Conservation (phyloP, 2,113 vertebrate genomes). For the Isichthys henryi region DNA sequence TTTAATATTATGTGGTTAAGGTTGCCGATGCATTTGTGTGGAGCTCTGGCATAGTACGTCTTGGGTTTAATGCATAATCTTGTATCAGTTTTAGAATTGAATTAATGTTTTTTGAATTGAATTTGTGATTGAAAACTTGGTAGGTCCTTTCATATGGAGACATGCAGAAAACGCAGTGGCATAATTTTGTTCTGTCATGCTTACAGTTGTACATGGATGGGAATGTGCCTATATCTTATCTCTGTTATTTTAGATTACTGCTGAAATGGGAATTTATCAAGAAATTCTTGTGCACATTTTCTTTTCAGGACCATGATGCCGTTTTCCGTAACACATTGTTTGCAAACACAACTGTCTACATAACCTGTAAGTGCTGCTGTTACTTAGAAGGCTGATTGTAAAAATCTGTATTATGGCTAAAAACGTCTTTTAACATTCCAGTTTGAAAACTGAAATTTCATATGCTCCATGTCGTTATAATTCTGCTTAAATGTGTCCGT, state of each 20-base stretch:
- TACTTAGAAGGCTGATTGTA: background rate
- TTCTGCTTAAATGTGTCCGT: background rate
- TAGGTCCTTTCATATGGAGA: background rate
- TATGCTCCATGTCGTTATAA: background rate
- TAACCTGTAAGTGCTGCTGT: conserved; percentile 54
- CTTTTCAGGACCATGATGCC: conserved; percentile 43
- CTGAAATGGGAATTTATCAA: background rate
- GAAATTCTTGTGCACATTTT: background rate
- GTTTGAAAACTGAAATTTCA: too few species aligned
- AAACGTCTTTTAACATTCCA: too few species aligned
- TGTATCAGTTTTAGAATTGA: background rate
- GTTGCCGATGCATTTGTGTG: background rate
- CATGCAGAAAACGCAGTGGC: background rate
- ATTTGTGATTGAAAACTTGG: background rate
- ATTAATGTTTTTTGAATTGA: background rate
- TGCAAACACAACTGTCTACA: conserved; percentile 59
- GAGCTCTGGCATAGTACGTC: background rate
- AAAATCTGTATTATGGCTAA: too few species aligned
- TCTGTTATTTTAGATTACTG: background rate
- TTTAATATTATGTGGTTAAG: background rate
- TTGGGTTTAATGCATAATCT: background rate
- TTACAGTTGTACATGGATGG: background rate
- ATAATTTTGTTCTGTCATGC: background rate
- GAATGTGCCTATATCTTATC: background rate
- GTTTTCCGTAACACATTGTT: conserved; percentile 63